Evolutionary conservation across 2,797 vertebrate genomes (phyloP).

Genomic region (Adrianichthys oophorus): DNA sequence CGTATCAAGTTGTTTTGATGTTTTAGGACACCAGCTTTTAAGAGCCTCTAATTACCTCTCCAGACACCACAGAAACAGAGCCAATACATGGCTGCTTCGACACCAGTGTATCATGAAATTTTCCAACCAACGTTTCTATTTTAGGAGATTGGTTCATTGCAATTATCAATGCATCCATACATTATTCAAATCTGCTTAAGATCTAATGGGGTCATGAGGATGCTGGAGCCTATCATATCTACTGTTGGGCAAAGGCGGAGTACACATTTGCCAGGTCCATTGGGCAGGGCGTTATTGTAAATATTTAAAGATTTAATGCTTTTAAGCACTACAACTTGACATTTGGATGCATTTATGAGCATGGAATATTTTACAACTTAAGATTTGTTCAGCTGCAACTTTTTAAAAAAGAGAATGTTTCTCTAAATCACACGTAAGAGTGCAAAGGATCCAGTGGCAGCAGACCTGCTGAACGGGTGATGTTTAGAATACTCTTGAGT

Average conservation of each 20-base stretch:
- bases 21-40: slow-evolving; percentile 47
- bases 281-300: too few relatives aligned
- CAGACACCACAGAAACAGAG: slow-evolving; percentile 48
- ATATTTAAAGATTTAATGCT: too few relatives aligned
- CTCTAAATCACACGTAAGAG: slow-evolving; percentile 9
- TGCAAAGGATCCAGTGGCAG: slow-evolving; percentile 1
- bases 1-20: slow-evolving; percentile 62
- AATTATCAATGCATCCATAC: too few relatives aligned
- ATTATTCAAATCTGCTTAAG: too few relatives aligned
- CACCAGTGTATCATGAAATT: slow-evolving; percentile 17
- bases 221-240: too few relatives aligned
- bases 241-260: too few relatives aligned
- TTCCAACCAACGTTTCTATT: slow-evolving; percentile 5
- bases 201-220: too few relatives aligned
- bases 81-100: slow-evolving; percentile 19
- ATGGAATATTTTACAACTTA: slow-evolving; percentile 1
- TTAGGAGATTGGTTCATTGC: not conserved
- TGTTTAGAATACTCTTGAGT: slow-evolving; percentile 8
- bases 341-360: not conserved
- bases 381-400: not conserved
- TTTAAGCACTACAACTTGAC: not conserved
- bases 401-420: not conserved
- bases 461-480: slow-evolving; percentile 2
- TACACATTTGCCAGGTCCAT: too few relatives aligned
- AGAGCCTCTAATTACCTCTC: slow-evolving; percentile 62